These are phyloP conservation scores for Sipha maydis DNA, from an alignment of 2,888 invertebrate species.

Conservation along the genomic window DNA sequence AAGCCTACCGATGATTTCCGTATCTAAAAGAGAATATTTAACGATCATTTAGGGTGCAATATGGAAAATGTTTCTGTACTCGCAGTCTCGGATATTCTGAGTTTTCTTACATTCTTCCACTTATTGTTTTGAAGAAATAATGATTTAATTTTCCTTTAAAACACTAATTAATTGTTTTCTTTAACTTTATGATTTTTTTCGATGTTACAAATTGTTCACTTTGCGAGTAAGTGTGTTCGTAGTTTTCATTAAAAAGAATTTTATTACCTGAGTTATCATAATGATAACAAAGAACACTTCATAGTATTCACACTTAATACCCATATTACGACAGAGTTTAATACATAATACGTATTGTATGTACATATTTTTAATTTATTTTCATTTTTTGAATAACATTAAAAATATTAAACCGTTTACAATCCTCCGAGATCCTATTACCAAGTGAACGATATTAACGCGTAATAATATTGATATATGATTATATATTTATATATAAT, in stretches of 20 bases:
- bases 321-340: not conserved
- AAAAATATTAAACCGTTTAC: not conserved
- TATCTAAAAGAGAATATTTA: slow-evolving; percentile 30
- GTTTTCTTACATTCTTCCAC: not conserved
- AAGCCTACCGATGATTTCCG: slow-evolving; percentile 12
- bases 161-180: too few species aligned
- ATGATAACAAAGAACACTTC: too few species aligned
- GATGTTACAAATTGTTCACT: too few species aligned
- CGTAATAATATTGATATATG: too few species aligned
- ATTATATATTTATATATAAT: too few species aligned
- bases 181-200: too few species aligned
- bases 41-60: slow-evolving; percentile 8
- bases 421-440: not conserved
- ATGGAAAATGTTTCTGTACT: not conserved
- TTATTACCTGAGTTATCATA: too few species aligned
- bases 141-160: too few species aligned
- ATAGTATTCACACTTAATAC: not conserved
- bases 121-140: not conserved
- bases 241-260: too few species aligned
- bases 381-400: not conserved
- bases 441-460: not conserved
- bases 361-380: not conserved
- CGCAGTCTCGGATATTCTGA: not conserved
- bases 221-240: too few species aligned
- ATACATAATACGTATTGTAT: not conserved